Conservation (phyloP, 2,113 vertebrate genomes). For the Antechinus flavipes region DNA sequence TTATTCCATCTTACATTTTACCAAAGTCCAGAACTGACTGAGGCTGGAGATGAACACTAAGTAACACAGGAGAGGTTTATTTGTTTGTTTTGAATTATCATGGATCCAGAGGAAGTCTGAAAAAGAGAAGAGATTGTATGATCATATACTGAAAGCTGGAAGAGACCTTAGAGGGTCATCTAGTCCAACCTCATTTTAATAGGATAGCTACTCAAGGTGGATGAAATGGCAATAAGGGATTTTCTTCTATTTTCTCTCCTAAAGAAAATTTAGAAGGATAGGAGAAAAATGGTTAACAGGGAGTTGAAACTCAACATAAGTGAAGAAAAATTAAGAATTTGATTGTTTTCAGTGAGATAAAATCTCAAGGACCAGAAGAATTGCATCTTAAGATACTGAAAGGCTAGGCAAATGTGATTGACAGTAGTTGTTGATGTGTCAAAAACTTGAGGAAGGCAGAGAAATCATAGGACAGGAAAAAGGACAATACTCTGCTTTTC, state of each 20-base stretch:
- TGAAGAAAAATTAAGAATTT: not conserved
- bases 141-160: not conserved
- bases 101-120: not conserved
- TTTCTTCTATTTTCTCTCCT: not conserved
- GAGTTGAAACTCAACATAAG: not conserved
- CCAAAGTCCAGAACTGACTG: not conserved
- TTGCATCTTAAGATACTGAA: not conserved
- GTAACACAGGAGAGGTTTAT: not conserved
- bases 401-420: not conserved
- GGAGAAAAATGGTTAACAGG: not conserved
- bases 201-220: not conserved
- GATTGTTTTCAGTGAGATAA: not conserved
- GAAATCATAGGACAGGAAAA: not conserved
- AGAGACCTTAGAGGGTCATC: not conserved
- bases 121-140: not conserved
- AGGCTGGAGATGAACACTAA: not conserved
- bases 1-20: not conserved
- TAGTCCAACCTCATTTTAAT: not conserved
- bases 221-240: not conserved
- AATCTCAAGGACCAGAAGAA: not conserved
- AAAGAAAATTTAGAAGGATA: not conserved
- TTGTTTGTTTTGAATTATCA: not conserved
- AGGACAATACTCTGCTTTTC: not conserved
- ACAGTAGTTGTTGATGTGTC: not conserved
- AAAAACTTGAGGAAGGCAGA: not conserved